phyloP scores from a whole-genome alignment of 2,113 vertebrate species.

The Chaetodon trifascialis region DNA sequence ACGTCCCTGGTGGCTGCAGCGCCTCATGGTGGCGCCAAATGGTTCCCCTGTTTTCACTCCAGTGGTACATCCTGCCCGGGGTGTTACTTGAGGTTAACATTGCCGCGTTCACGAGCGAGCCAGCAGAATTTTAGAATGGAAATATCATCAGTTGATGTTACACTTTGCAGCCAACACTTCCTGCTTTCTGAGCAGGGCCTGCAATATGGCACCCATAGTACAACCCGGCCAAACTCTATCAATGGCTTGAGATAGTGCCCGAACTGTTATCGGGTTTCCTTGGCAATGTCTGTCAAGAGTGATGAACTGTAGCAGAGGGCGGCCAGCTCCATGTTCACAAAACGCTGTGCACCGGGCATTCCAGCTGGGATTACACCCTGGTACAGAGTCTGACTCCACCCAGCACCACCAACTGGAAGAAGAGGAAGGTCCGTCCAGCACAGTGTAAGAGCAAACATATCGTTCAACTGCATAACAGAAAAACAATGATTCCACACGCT shows the following conservation, averaged over 20 bases:
- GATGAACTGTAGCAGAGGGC: constrained; percentile 35
- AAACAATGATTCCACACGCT: too few relatives aligned
- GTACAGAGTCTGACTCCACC: constrained; percentile 55
- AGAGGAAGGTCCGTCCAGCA: constrained; percentile 5
- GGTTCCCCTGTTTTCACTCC: not conserved
- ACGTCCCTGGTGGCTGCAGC: not conserved
- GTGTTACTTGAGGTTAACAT: constrained; percentile 42
- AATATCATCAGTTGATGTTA: constrained; percentile 49
- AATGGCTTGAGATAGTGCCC: constrained; percentile 30
- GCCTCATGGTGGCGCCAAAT: not conserved
- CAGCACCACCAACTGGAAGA: constrained; percentile 24
- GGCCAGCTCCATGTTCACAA: constrained; percentile 33
- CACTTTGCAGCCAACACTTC: constrained; percentile 54
- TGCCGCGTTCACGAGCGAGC: constrained; percentile 41
- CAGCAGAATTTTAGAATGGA: constrained; percentile 61
- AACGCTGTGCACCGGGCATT: constrained; percentile 53
- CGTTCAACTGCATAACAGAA: not conserved
- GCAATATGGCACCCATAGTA: constrained; percentile 36
- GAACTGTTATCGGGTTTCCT: constrained; percentile 58
- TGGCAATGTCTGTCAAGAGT: constrained; percentile 45
- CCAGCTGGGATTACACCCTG: constrained; percentile 55
- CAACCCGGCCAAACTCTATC: constrained; percentile 53
- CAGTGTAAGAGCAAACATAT: not conserved
- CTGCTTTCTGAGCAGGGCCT: constrained; percentile 45
- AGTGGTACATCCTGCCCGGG: not conserved